Conservation (phyloP, 2,888 invertebrate genomes). For the Orgyia antiqua region DNA sequence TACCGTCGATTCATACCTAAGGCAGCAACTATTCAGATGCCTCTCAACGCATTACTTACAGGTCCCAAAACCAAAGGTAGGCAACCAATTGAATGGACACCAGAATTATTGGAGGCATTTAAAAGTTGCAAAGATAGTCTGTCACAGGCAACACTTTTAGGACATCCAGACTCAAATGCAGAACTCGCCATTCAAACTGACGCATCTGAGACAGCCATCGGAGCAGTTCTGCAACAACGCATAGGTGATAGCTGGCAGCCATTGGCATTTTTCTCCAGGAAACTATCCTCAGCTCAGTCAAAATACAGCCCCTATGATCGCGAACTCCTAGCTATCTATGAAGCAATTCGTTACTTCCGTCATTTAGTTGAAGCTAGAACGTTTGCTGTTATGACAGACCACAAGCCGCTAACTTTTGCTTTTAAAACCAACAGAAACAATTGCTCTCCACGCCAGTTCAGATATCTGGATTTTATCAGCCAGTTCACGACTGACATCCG, state of each 20-base stretch:
- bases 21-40: no score
- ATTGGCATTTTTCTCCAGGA: not conserved
- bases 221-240: not conserved
- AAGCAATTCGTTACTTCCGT: not conserved
- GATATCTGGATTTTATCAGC: not conserved
- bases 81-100: not conserved
- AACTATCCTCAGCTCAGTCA: not conserved
- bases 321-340: no score
- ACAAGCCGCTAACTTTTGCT: not conserved
- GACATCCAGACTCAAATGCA: not conserved
- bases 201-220: not conserved
- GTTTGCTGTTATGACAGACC: not conserved
- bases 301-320: not conserved
- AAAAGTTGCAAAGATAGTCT: not conserved
- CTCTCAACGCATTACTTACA: not conserved
- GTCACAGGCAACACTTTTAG: not conserved
- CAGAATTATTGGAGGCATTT: not conserved
- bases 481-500: conserved; percentile 1
- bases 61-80: not conserved
- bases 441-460: not conserved
- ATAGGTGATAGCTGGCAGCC: not conserved
- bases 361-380: not conserved
- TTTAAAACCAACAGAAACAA: not conserved
- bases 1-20: no score
- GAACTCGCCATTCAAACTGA: not conserved